Conservation (phyloP, 2,797 vertebrate genomes). For the Harpagifer antarcticus region DNA sequence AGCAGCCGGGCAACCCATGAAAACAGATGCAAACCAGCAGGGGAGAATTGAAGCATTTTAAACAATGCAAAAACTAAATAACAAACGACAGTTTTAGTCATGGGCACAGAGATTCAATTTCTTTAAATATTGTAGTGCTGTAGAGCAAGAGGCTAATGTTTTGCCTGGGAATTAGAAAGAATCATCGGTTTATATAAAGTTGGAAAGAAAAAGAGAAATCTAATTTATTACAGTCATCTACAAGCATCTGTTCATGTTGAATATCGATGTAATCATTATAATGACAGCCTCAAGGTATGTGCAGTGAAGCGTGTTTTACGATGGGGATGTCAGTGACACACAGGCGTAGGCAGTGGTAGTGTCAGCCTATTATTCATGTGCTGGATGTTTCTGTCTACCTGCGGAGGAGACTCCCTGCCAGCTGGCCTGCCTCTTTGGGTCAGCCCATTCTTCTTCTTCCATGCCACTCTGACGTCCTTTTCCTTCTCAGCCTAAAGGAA, state of each 20-base stretch:
- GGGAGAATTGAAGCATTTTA: constrained; percentile 26
- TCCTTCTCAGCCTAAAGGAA: constrained; percentile 67
- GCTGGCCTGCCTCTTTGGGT: constrained; percentile 83
- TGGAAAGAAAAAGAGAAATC: not conserved
- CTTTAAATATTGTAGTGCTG: constrained; percentile 44
- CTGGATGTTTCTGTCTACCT: constrained; percentile 64
- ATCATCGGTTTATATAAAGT: not conserved
- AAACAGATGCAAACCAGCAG: constrained; percentile 51
- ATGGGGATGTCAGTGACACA: constrained; percentile 34
- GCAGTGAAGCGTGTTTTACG: constrained; percentile 25
- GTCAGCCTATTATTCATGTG: constrained; percentile 47
- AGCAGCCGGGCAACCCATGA: constrained; percentile 31
- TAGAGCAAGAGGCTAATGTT: constrained; percentile 11
- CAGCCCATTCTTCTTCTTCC: constrained; percentile 83
- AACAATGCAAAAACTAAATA: constrained; percentile 42
- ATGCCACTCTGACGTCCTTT: constrained; percentile 65
- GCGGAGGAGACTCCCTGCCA: constrained; percentile 83
- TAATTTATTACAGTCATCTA: constrained; percentile 5
- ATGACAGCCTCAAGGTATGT: constrained; percentile 30
- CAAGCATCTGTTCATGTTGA: constrained; percentile 38
- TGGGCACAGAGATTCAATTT: constrained; percentile 32
- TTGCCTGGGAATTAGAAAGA: constrained; percentile 10
- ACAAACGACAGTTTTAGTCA: constrained; percentile 23
- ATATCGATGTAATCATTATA: constrained; percentile 46
- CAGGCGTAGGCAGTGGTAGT: constrained; percentile 13